These are phyloP conservation scores for Prunella himalayana DNA, from an alignment of 2,113 vertebrate genomes.

Conservation along the genomic window DNA sequence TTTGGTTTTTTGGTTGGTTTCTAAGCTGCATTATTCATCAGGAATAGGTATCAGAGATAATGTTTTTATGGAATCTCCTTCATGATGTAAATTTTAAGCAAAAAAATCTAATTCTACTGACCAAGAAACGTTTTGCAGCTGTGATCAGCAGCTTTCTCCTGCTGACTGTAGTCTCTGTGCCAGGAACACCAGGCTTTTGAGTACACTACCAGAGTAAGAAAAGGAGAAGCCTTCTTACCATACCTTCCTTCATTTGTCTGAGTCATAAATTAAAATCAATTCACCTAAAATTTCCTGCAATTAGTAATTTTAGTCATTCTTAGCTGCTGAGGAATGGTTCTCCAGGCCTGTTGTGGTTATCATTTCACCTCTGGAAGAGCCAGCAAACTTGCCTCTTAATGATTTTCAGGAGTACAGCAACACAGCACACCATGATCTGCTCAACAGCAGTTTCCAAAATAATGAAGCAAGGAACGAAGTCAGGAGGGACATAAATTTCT, in stretches of 20 bases:
- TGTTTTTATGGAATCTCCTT: background rate
- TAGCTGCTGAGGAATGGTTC: background rate
- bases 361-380: background rate
- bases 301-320: background rate
- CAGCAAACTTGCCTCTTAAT: fast-evolving
- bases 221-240: background rate
- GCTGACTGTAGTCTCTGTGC: background rate
- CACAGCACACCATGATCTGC: background rate
- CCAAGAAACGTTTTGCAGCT: background rate
- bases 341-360: background rate
- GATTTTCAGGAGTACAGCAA: background rate
- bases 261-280: background rate
- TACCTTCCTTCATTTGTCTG: background rate
- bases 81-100: background rate
- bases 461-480: background rate
- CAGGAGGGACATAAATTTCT: background rate
- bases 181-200: background rate
- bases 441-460: background rate
- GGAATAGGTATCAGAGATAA: background rate
- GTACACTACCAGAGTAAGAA: background rate
- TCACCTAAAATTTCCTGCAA: background rate
- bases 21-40: background rate
- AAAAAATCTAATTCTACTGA: background rate
- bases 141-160: background rate
- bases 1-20: background rate